phyloP scores from a whole-genome alignment of 2,888 invertebrate species.

The Gandaritis pyraliata region DNA sequence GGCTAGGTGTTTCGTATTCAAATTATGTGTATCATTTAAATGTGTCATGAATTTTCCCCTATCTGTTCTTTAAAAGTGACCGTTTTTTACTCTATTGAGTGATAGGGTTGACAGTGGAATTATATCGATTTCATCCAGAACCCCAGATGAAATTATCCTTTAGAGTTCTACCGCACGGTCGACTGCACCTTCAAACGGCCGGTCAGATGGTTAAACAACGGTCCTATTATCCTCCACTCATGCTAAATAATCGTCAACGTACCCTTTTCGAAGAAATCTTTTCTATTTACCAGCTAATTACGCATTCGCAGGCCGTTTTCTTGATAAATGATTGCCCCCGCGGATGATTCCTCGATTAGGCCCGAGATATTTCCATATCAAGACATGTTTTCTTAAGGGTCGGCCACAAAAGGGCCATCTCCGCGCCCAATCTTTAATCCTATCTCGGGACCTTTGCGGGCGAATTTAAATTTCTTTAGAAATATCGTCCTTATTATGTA shows the following conservation, averaged over 20 bases:
- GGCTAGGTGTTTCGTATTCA: slow-evolving; percentile 58
- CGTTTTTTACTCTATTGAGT: slow-evolving; percentile 21
- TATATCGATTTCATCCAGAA: slow-evolving; percentile 58
- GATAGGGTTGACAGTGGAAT: slow-evolving; percentile 48
- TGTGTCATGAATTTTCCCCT: slow-evolving; percentile 39
- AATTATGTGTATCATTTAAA: slow-evolving; percentile 55
- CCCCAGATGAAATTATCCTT: slow-evolving; percentile 73
- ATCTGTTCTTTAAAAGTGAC: slow-evolving; percentile 12
- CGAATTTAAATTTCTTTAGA: slow-evolving; percentile 85
- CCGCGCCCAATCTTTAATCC: slow-evolving; percentile 84
- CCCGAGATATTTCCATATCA: slow-evolving; percentile 84
- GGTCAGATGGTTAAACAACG: slow-evolving; percentile 68
- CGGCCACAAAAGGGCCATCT: slow-evolving; percentile 84
- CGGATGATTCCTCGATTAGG: slow-evolving; percentile 81
- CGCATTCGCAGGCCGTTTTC: slow-evolving; percentile 73
- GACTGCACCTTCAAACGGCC: slow-evolving; percentile 69
- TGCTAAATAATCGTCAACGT: slow-evolving; percentile 73
- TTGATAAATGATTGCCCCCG: slow-evolving; percentile 77
- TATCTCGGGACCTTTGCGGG: slow-evolving; percentile 84
- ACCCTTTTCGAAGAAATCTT: slow-evolving; percentile 57
- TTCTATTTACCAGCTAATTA: slow-evolving; percentile 69
- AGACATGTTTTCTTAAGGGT: slow-evolving; percentile 85
- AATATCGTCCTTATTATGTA: slow-evolving; percentile 84
- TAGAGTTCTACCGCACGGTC: slow-evolving; percentile 69
- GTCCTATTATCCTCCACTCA: slow-evolving; percentile 68